These are phyloP conservation scores for Crotalus helleri DNA, from an alignment of 2,113 vertebrate genomes.

Conservation along the genomic window DNA sequence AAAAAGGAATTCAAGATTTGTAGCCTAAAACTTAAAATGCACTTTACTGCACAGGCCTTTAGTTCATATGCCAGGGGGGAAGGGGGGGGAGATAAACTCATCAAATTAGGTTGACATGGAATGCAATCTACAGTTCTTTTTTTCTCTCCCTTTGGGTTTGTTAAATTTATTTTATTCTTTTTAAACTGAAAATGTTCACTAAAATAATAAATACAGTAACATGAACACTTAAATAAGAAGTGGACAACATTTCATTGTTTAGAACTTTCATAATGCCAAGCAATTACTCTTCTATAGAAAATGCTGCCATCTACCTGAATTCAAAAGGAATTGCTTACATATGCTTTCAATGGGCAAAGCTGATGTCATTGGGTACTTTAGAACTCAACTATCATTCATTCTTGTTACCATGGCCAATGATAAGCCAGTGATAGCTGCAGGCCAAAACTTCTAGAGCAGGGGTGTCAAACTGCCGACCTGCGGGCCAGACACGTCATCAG, in stretches of 20 bases:
- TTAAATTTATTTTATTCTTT: neutral
- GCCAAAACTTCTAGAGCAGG: neutral
- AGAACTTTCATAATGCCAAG: neutral
- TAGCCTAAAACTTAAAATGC: neutral
- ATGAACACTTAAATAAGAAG: neutral
- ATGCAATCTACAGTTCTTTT: neutral
- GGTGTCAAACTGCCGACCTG: no score
- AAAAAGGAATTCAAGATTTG: neutral
- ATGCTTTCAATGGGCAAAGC: neutral
- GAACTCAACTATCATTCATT: neutral
- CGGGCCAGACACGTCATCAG: no score
- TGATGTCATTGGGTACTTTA: neutral
- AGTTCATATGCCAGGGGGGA: neutral
- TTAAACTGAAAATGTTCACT: neutral
- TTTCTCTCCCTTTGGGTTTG: neutral
- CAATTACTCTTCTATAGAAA: neutral
- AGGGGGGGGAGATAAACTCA: neutral
- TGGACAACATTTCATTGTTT: neutral
- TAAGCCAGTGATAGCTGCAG: neutral
- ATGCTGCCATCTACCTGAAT: neutral
- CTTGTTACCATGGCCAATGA: neutral
- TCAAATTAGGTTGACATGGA: neutral
- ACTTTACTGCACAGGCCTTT: neutral
- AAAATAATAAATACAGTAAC: neutral
- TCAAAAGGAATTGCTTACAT: neutral